These are phyloP conservation scores for Caenorhabditis inopinata DNA, from an alignment of 1,140 invertebrate species.

Conservation along the genomic window DNA sequence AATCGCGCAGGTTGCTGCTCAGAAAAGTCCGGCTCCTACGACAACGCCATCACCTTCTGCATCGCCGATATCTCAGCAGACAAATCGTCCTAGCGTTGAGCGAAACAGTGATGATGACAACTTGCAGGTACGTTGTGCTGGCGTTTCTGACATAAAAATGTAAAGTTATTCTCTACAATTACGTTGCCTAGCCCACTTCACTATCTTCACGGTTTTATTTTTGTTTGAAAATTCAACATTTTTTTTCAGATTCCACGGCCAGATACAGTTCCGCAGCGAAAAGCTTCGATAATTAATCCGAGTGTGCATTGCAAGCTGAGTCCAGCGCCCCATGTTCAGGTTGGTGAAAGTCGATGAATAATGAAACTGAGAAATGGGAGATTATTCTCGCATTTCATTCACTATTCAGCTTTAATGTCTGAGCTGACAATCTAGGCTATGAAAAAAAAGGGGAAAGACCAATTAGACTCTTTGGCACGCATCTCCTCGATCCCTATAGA, in stretches of 20 bases:
- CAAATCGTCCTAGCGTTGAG: neutral
- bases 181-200: no score
- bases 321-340: constrained; percentile 63
- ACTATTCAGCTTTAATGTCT: neutral
- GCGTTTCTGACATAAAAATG: neutral
- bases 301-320: constrained; percentile 62
- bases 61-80: neutral
- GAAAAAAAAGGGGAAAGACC: neutral
- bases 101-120: constrained; percentile 22
- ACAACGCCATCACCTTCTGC: constrained; percentile 3
- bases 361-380: neutral
- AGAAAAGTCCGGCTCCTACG: neutral
- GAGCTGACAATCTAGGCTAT: neutral
- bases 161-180: no score
- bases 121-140: constrained; percentile 19
- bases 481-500: no score
- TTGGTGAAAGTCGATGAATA: neutral
- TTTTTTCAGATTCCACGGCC: constrained; percentile 58
- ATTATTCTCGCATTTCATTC: neutral
- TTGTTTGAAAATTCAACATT: no score
- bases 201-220: no score
- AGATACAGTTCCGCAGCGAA: constrained; percentile 64
- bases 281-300: constrained; percentile 64
- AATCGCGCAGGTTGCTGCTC: neutral
- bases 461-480: constrained; percentile 1